phyloP scores from a whole-genome alignment of 2,113 vertebrate genomes.

The Todiramphus saurophagus region DNA sequence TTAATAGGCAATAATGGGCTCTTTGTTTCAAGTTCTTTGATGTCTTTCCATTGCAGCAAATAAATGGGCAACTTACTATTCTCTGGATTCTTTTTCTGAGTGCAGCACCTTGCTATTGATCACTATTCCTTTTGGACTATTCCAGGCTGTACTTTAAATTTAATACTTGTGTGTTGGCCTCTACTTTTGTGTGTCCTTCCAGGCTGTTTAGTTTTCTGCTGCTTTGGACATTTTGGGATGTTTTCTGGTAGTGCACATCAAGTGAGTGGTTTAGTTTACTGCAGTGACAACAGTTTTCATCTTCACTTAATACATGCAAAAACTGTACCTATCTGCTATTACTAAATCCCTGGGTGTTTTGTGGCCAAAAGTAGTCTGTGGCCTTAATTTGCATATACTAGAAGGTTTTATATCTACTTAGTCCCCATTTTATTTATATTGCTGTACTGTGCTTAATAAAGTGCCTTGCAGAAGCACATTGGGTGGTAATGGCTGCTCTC shows the following conservation, averaged over 20 bases:
- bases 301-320: neutral
- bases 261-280: neutral
- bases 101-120: neutral
- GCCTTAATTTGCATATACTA: neutral
- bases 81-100: neutral
- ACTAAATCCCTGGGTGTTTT: neutral
- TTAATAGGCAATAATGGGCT: neutral
- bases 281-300: neutral
- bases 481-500: neutral
- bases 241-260: neutral
- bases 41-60: neutral
- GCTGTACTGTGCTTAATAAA: neutral
- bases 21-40: neutral
- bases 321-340: neutral
- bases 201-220: neutral
- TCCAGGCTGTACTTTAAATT: neutral
- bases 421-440: neutral
- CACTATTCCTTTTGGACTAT: neutral
- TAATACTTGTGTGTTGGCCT: neutral
- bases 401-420: neutral
- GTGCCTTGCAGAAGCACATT: neutral
- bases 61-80: neutral
- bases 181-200: neutral
- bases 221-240: neutral
- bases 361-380: neutral